Evolutionary conservation across 1,140 invertebrate species (phyloP).

Genomic region (Lucilia sericata): DNA sequence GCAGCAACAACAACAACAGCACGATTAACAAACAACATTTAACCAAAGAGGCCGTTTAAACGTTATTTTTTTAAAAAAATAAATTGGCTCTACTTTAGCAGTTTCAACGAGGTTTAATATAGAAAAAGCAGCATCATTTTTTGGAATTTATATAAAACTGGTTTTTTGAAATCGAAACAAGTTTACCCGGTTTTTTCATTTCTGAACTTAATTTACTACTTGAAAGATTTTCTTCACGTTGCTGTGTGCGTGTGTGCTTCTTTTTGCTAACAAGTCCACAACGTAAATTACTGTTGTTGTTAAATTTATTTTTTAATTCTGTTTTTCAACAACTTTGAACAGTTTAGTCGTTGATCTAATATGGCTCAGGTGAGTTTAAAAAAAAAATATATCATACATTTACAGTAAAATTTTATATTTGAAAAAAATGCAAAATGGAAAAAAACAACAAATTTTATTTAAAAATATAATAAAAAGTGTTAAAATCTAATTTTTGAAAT

Average conservation of each 20-base stretch:
- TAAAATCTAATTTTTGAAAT: neutral
- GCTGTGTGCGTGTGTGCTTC: neutral
- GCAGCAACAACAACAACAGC: conserved; percentile 24
- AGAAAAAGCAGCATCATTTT: neutral
- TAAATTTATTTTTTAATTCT: conserved; percentile 12
- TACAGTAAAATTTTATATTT: no score
- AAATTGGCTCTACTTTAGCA: neutral
- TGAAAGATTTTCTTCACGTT: neutral
- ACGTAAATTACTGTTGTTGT: conserved; percentile 1
- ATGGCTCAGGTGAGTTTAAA: conserved; percentile 35
- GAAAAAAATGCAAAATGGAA: no score
- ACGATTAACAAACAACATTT: neutral
- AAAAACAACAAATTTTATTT: no score
- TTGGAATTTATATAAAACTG: conserved; percentile 35
- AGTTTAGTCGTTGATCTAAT: conserved; percentile 35
- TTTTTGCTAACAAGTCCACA: neutral
- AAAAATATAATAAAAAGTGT: neutral
- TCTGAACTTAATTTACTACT: neutral
- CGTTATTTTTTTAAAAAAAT: neutral
- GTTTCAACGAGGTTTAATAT: neutral
- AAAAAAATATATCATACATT: neutral
- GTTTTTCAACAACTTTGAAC: conserved; percentile 29
- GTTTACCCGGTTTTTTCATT: conserved; percentile 35
- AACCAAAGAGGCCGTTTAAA: neutral
- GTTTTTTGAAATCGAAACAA: conserved; percentile 35